phyloP scores from a whole-genome alignment of 2,888 invertebrate genomes.

The Ophonus ardosiacus region DNA sequence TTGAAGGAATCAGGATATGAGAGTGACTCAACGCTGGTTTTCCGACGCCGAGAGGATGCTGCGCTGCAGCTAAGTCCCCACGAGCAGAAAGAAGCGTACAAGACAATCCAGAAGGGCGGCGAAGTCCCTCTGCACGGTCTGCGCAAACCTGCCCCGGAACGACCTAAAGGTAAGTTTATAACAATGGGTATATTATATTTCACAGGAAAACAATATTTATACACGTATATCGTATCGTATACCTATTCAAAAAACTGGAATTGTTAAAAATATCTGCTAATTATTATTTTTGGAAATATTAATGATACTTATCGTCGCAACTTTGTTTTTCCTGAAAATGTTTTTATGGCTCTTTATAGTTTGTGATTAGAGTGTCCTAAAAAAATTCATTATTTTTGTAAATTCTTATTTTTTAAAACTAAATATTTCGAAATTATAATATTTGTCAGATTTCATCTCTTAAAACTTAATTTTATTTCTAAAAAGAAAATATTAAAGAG shows the following conservation, averaged over 20 bases:
- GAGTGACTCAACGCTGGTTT: constrained; percentile 92
- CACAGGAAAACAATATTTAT: not conserved
- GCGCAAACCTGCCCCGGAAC: constrained; percentile 92
- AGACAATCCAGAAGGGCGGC: constrained; percentile 93
- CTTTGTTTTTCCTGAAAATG: no score
- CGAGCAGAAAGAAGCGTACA: constrained; percentile 91
- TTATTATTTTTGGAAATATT: no score
- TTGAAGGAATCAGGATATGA: constrained; percentile 94
- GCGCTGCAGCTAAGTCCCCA: constrained; percentile 85
- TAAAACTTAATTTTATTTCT: no score
- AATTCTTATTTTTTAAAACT: no score
- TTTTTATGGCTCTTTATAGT: no score
- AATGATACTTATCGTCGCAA: no score
- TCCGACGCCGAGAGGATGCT: constrained; percentile 85
- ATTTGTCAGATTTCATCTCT: no score
- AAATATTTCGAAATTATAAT: no score
- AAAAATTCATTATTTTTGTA: no score
- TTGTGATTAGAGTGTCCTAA: no score
- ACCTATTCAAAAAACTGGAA: not conserved
- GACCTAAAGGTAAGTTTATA: constrained; percentile 82
- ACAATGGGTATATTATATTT: not conserved
- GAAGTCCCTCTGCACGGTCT: constrained; percentile 96
- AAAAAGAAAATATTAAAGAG: no score
- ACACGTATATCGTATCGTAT: not conserved
- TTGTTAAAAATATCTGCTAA: not conserved